A percentile compares a stretch with the other conserved stretches of the same genome.
phyloP scores from a whole-genome alignment of 2,888 invertebrate species.

The Pardosa pseudoannulata region DNA sequence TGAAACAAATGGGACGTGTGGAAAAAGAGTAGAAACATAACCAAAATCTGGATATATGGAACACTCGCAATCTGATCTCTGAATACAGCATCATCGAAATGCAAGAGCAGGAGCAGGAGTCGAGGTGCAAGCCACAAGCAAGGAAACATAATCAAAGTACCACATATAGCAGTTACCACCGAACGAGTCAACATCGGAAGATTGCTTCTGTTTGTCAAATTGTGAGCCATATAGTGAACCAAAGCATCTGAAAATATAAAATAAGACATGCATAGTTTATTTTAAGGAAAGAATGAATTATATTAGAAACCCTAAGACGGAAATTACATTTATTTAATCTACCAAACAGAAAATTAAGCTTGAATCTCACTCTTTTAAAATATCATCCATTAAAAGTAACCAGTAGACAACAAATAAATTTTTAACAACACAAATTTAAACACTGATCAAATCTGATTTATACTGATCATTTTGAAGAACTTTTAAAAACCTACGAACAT shows the following conservation, averaged over 20 bases:
- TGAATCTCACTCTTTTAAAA: too few species aligned
- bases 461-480: too few species aligned
- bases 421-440: too few species aligned
- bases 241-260: conserved; percentile 32
- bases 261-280: too few species aligned
- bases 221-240: conserved; percentile 38
- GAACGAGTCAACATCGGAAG: conserved; percentile 30
- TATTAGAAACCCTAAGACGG: too few species aligned
- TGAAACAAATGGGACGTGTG: conserved; percentile 41
- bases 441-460: too few species aligned
- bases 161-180: conserved; percentile 10
- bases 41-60: conserved; percentile 37
- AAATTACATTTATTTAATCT: too few species aligned
- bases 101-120: conserved; percentile 33
- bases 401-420: too few species aligned
- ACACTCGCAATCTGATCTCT: conserved; percentile 16
- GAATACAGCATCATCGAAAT: conserved; percentile 49
- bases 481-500: too few species aligned
- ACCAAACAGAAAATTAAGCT: too few species aligned
- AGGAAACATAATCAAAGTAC: conserved; percentile 25
- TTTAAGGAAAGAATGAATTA: too few species aligned
- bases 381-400: too few species aligned
- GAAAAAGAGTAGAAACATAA: conserved; percentile 37
- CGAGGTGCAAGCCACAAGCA: conserved; percentile 43
- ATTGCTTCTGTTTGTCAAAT: conserved; percentile 37